Base-by-base conservation (phyloP, 2,113 vertebrate genomes). In the Egretta garzetta region DNA sequence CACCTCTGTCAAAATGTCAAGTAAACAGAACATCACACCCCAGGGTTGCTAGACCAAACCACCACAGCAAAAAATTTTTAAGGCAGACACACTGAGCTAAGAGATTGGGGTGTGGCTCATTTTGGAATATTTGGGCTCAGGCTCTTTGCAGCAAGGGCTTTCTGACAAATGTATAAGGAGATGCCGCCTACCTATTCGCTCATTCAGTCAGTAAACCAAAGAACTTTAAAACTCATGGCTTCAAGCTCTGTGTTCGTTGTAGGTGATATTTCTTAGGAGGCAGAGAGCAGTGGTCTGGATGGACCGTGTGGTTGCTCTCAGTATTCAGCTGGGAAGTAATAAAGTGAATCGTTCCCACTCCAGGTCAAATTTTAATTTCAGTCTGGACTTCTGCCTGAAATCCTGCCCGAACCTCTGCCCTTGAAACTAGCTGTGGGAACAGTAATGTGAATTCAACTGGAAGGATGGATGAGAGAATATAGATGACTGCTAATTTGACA, bases 1-100 rank as follows among this genome's bases (percentile, higher is more conserved):
- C 92, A 90, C 92, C 81, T 96, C 90, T 92, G 71, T 91, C 67
- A 49, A 88, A 88, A 92, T 76, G 88, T 92, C 81, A 95, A 86
- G 82, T 50, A 94, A 92, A 95, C 63, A 88, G 62, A 92, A 90
- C 58, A 90, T 95, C 63, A 76, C 90, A 86, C 59, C 52, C 62
- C 59, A 80, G 45, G 26, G 53, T 1, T 94, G 55, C 88, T 92
- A 88, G 52, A 86, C 45, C 62, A 92, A 93, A 93, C 41, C 74
- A 86, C 37, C 41, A 73, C 19, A 60, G 75, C 33, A 60, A 73
- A 76, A 82, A 64, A 14, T 86, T 87, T 73, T 94, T 62, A 75
- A 81, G 72, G 19, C 73, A 52, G 71, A 70, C 33, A 37, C 7
- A 32, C 8, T 19, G 28, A 74, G 28, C 43, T 84, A 37, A n/a